Evolutionary conservation across 2,797 vertebrate species (phyloP), one percentile per base, ranked within the genome.

Genomic region (Calcarius lapponicus): DNA sequence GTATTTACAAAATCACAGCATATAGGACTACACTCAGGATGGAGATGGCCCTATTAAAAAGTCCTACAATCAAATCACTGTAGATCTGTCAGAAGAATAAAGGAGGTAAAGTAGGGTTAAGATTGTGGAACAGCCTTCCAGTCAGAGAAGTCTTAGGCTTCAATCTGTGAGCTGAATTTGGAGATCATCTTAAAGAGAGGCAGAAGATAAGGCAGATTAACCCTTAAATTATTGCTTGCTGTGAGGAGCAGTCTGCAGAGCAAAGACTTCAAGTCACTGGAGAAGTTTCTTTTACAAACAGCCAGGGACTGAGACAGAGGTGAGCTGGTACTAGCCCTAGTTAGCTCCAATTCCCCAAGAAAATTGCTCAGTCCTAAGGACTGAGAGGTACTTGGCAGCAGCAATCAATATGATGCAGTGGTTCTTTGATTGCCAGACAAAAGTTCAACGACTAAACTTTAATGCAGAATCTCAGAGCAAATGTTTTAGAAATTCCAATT

Each of bases 401-500:
- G 62, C 70, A 88, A 92, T 96, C 87, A 88, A 88, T 70, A 53
- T 60, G 76, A 91, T 81, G 70, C 47, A 90, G 82, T 75, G 12
- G 58, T 64, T 86, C 87, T 92, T 73, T 93, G 94, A 94, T 75
- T 93, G 87, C 62, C 85, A 92, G 82, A 81, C 51, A 86, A 75
- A 94, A 80, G 85, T 92, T 81, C 85, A 86, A 8, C 0, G 1
- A 84, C 71, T 92, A 90, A 96, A 96, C 40, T 88, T 88, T 74
- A 92, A 87, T 78, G 47, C 10, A 84, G 85, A 79, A 84, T 65
- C 43, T 88, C 72, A 75, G 62, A 91, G 36, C 18, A 93, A 88
- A 86, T 71, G 10, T 85, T 92, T 76, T 29, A 80, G 86, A 92
- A 93, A 93, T 86, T 61, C 43, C 54, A 79, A 31, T 61, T 10